Conservation (phyloP, 2,888 invertebrate species). For the Aromia moschata region DNA sequence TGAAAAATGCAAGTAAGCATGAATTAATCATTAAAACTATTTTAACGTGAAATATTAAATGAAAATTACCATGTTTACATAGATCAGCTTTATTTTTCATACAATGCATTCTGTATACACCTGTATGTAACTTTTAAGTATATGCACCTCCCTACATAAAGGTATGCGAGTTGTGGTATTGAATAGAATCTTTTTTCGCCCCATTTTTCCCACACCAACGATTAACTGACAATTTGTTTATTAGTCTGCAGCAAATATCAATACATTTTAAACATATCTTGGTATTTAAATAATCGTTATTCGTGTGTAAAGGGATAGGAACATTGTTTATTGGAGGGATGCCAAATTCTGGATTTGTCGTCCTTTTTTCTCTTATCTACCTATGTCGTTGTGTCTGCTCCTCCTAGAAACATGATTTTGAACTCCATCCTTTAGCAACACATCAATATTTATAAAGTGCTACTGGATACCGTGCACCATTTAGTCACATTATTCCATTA, state of each 20-base stretch:
- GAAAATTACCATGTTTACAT: conserved; percentile 15
- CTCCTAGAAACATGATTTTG: background rate
- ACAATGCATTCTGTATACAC: too few species aligned
- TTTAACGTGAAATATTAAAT: conserved; percentile 19
- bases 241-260: conserved; percentile 75
- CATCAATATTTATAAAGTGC: too few species aligned
- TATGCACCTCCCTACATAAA: too few species aligned
- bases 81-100: background rate
- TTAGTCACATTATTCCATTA: too few species aligned
- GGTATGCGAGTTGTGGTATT: too few species aligned
- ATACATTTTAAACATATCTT: conserved; percentile 83
- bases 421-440: too few species aligned
- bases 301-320: conserved; percentile 83
- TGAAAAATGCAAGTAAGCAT: conserved; percentile 10
- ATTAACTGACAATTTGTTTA: too few species aligned
- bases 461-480: too few species aligned
- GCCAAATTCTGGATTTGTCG: conserved; percentile 85
- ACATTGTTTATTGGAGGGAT: conserved; percentile 90
- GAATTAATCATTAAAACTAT: conserved; percentile 24
- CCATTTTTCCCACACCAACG: too few species aligned
- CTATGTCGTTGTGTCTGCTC: background rate
- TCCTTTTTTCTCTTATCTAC: conserved; percentile 77
- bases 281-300: conserved; percentile 84
- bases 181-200: too few species aligned
- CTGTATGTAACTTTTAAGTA: too few species aligned